Evolutionary conservation across 2,888 invertebrate genomes (phyloP).

Genomic region (Reticulitermes lucifugus): DNA sequence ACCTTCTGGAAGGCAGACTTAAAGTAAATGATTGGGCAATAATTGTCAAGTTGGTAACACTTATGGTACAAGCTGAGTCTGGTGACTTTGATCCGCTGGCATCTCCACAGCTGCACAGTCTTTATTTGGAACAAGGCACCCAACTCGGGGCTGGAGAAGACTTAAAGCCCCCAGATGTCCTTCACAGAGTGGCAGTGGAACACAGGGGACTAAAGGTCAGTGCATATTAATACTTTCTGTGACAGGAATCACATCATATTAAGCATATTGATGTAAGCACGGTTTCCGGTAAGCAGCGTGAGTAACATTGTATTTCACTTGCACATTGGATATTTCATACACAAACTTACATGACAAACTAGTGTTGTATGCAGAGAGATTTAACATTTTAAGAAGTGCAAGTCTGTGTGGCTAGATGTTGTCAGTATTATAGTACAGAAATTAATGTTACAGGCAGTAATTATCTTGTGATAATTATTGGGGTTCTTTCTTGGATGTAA

Average conservation of each 20-base stretch:
- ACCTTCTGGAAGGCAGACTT: conserved; percentile 79
- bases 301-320: too few species aligned
- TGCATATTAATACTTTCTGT: not conserved
- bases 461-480: too few species aligned
- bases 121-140: conserved; percentile 65
- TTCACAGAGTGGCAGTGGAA: conserved; percentile 73
- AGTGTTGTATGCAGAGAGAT: too few species aligned
- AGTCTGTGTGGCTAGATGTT: too few species aligned
- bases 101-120: conserved; percentile 20
- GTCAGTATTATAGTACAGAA: too few species aligned
- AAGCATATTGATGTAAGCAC: too few species aligned
- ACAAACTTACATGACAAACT: too few species aligned
- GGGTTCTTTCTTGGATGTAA: too few species aligned
- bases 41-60: conserved; percentile 78
- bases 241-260: not conserved
- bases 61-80: conserved; percentile 80
- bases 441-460: too few species aligned
- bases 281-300: too few species aligned
- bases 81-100: conserved; percentile 75
- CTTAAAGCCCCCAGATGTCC: conserved; percentile 72
- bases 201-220: conserved; percentile 70
- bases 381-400: too few species aligned
- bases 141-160: conserved; percentile 69
- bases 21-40: conserved; percentile 77
- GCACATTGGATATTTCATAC: too few species aligned